A percentile compares a stretch with the other conserved stretches of the same genome.
Conservation (phyloP, 2,888 invertebrate species). For the Nezara viridula region DNA sequence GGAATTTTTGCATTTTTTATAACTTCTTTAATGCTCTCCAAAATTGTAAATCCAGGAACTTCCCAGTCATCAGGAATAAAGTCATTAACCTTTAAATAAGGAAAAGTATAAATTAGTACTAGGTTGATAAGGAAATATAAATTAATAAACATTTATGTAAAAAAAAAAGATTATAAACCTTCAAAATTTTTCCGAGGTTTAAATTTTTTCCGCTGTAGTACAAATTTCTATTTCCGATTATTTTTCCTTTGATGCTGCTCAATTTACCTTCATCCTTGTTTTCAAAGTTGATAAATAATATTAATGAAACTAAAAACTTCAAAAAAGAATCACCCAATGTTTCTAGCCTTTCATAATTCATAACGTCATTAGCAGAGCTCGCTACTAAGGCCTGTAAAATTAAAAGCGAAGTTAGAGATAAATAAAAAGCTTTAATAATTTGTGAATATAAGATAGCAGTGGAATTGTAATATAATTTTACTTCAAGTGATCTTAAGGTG, state of each 20-base stretch:
- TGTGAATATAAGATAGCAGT: too few relatives aligned
- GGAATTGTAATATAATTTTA: too few relatives aligned
- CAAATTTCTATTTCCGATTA: slow-evolving; percentile 89
- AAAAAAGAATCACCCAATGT: slow-evolving; percentile 92
- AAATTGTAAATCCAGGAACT: slow-evolving; percentile 75
- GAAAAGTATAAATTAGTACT: neutral
- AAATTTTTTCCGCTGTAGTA: slow-evolving; percentile 78
- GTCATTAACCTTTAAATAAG: slow-evolving; percentile 70
- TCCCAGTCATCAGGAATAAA: slow-evolving; percentile 83
- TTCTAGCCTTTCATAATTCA: slow-evolving; percentile 86
- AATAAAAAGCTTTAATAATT: neutral
- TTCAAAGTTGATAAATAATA: slow-evolving; percentile 79
- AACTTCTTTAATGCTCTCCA: slow-evolving; percentile 69
- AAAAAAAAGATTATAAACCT: slow-evolving; percentile 56
- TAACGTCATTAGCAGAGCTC: slow-evolving; percentile 80
- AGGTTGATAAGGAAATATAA: too few relatives aligned
- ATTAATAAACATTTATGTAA: neutral
- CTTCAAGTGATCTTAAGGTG: neutral
- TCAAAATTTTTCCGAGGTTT: slow-evolving; percentile 70
- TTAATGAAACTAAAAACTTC: slow-evolving; percentile 83
- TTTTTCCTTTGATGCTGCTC: slow-evolving; percentile 78
- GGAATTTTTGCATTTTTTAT: slow-evolving; percentile 70
- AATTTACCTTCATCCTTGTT: slow-evolving; percentile 83
- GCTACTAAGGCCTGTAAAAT: slow-evolving; percentile 77
- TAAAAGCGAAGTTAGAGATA: neutral